Percentiles rank a stretch among this genome's conserved stretches.
phyloP scores from a whole-genome alignment of 2,888 invertebrate genomes.

The Brachyopa scutellaris region DNA sequence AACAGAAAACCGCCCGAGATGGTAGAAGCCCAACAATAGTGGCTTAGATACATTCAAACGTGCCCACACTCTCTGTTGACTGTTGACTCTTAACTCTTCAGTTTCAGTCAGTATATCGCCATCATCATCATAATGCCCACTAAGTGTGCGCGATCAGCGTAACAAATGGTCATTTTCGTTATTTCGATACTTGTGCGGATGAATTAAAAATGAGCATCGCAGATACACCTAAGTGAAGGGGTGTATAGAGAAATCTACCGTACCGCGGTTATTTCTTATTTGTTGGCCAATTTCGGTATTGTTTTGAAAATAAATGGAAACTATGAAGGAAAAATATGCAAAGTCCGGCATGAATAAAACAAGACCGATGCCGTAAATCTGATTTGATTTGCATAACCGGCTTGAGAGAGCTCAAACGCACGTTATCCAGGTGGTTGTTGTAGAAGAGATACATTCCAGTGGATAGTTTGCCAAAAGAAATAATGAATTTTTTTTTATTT shows the following conservation, averaged over 20 bases:
- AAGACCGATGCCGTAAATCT: conserved; percentile 30
- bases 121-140: conserved; percentile 50
- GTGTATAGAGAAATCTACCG: conserved; percentile 30
- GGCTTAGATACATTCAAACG: conserved; percentile 35
- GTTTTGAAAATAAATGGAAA: conserved; percentile 15
- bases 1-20: background rate
- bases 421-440: background rate
- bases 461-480: conserved; percentile 3
- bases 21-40: conserved; percentile 35
- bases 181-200: conserved; percentile 28
- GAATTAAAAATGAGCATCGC: conserved; percentile 32
- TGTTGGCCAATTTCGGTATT: conserved; percentile 39
- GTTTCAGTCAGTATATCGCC: too few species aligned
- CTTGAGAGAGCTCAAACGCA: background rate
- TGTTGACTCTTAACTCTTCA: background rate
- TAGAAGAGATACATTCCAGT: background rate
- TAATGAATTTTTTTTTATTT: conserved; percentile 15
- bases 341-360: conserved; percentile 40
- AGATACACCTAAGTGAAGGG: conserved; percentile 16
- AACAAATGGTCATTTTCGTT: conserved; percentile 42
- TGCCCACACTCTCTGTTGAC: conserved; percentile 34
- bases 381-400: conserved; percentile 55
- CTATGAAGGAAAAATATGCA: conserved; percentile 1
- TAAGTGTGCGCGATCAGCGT: conserved; percentile 62
- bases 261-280: background rate